Percentiles rank a stretch among this genome's conserved stretches.
Evolutionary conservation across 2,113 vertebrate species (phyloP).

Genomic region (Eurypyga helias): DNA sequence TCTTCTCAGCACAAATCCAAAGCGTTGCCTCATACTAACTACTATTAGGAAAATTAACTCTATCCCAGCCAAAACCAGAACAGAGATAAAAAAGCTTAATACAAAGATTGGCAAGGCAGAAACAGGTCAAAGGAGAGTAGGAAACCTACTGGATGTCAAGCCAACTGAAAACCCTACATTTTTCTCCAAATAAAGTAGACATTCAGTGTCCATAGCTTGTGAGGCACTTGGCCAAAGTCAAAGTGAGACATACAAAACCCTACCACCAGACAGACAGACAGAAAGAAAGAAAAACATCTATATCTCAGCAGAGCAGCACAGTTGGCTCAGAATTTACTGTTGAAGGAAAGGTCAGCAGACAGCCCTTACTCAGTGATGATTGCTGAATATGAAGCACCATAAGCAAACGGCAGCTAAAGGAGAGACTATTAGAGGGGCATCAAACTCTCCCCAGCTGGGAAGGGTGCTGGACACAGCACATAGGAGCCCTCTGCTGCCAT

Average conservation of each 20-base stretch:
- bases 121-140: background rate
- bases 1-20: too few species aligned
- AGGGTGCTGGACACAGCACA: background rate
- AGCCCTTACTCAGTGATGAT: background rate
- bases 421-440: background rate
- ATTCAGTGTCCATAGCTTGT: background rate
- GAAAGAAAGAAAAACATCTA: background rate
- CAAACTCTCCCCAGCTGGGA: background rate
- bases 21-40: too few species aligned
- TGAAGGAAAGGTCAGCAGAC: conserved; percentile 29
- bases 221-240: conserved; percentile 34
- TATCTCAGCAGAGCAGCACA: conserved; percentile 10
- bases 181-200: conserved; percentile 28
- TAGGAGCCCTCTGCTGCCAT: background rate
- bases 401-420: background rate
- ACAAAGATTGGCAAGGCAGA: background rate
- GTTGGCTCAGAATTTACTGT: background rate
- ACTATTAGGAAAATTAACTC: too few species aligned
- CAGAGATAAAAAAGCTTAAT: background rate
- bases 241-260: conserved; percentile 28
- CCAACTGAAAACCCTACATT: background rate
- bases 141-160: conserved; percentile 1
- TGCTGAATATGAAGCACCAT: background rate
- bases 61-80: too few species aligned
- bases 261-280: background rate